A percentile compares a stretch with the other conserved stretches of the same genome.
These are phyloP conservation scores for Campoplex capitator DNA, from an alignment of 2,888 invertebrate genomes.

Conservation along the genomic window DNA sequence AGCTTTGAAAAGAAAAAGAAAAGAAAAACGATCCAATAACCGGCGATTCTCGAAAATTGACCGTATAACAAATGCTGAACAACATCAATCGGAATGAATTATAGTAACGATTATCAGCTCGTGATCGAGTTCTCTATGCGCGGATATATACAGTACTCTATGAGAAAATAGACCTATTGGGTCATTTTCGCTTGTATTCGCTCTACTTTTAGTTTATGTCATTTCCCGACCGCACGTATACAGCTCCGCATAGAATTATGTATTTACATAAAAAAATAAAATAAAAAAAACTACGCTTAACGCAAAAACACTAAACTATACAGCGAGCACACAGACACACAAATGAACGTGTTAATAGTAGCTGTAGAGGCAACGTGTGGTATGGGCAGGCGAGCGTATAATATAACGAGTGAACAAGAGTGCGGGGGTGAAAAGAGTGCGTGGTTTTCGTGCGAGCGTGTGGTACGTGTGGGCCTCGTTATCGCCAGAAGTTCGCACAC, in stretches of 20 bases:
- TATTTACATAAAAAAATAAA: not conserved
- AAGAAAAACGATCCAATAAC: not conserved
- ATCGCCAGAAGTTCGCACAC: conserved; percentile 71
- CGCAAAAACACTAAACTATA: not conserved
- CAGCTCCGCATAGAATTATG: not conserved
- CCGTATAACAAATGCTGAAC: not conserved
- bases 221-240: not conserved
- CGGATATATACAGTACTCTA: not conserved
- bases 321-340: not conserved
- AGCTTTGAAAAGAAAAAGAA: not conserved
- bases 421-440: conserved; percentile 49
- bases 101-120: not conserved
- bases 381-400: conserved; percentile 54
- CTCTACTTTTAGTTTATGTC: not conserved
- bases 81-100: not conserved
- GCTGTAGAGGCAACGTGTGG: not conserved
- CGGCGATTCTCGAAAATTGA: not conserved
- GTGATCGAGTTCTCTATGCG: not conserved
- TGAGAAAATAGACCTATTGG: not conserved
- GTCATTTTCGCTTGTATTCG: not conserved
- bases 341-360: not conserved
- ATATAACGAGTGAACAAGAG: conserved; percentile 48
- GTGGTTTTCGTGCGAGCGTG: conserved; percentile 56
- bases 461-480: conserved; percentile 70
- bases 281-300: not conserved